Percentiles rank a stretch among this genome's conserved stretches.
phyloP scores from a whole-genome alignment of 2,888 invertebrate species.

The Orthosia incerta region DNA sequence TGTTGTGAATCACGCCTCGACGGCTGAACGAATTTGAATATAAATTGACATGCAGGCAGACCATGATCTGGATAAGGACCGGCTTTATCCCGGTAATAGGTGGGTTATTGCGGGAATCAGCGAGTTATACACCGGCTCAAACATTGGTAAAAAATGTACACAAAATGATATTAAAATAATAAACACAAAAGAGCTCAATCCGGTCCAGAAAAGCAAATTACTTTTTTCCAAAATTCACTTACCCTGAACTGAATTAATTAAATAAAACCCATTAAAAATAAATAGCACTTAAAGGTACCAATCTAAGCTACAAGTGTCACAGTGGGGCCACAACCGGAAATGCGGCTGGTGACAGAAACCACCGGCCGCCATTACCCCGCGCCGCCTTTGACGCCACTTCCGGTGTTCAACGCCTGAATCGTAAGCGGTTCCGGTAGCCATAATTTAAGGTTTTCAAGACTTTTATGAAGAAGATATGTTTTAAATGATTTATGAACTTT shows the following conservation, averaged over 20 bases:
- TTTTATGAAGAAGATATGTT: slow-evolving; percentile 36
- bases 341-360: slow-evolving; percentile 64
- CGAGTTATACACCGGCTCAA: too few relatives aligned
- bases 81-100: too few relatives aligned
- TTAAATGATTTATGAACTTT: slow-evolving; percentile 12
- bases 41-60: too few relatives aligned
- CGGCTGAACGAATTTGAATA: too few relatives aligned
- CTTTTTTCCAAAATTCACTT: slow-evolving; percentile 3
- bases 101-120: too few relatives aligned
- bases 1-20: too few relatives aligned
- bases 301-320: slow-evolving; percentile 53
- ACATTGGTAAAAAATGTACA: too few relatives aligned
- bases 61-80: too few relatives aligned
- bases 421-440: slow-evolving; percentile 66
- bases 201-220: neutral
- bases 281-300: slow-evolving; percentile 28
- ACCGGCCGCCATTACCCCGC: slow-evolving; percentile 56
- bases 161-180: neutral
- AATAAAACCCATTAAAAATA: slow-evolving; percentile 28
- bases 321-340: slow-evolving; percentile 62
- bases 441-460: slow-evolving; percentile 50
- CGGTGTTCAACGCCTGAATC: slow-evolving; percentile 66
- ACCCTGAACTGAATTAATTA: slow-evolving; percentile 36
- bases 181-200: neutral
- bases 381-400: slow-evolving; percentile 64